Evolutionary conservation across 2,797 vertebrate species (phyloP).

Genomic region (Euphonia xanthogaster): DNA sequence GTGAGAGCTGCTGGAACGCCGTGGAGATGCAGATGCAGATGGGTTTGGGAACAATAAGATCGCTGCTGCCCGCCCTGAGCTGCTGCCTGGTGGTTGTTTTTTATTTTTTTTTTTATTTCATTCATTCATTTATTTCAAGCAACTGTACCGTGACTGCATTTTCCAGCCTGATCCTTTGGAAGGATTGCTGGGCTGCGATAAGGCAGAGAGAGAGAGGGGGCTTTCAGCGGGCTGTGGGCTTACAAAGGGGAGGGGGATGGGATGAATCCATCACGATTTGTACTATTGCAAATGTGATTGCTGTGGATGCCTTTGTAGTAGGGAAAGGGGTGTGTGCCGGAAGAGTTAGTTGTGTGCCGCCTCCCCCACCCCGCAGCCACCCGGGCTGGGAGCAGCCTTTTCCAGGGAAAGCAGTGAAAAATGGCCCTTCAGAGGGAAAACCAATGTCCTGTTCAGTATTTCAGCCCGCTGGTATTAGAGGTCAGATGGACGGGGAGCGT

Average conservation of each 20-base stretch:
- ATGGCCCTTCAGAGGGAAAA: slow-evolving; percentile 33
- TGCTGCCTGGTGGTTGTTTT: background rate
- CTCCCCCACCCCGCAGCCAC: slow-evolving; percentile 54
- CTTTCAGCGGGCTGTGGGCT: slow-evolving; percentile 42
- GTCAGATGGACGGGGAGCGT: slow-evolving; percentile 72
- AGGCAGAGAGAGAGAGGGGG: background rate
- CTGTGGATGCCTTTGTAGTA: slow-evolving; percentile 85
- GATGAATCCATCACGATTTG: slow-evolving; percentile 72
- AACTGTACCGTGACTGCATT: slow-evolving; percentile 61
- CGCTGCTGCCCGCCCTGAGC: slow-evolving; percentile 46
- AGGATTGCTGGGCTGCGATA: slow-evolving; percentile 57
- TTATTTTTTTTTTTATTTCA: background rate
- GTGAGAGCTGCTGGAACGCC: background rate
- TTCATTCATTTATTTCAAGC: slow-evolving; percentile 76
- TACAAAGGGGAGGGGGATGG: slow-evolving; percentile 55
- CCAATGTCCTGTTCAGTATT: slow-evolving; percentile 34
- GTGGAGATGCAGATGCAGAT: slow-evolving; percentile 35
- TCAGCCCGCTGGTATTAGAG: slow-evolving; percentile 61
- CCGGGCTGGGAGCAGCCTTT: background rate
- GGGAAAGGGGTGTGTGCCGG: slow-evolving; percentile 81
- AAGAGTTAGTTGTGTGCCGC: slow-evolving; percentile 77
- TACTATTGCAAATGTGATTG: slow-evolving; percentile 82
- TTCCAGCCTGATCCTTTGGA: slow-evolving; percentile 59
- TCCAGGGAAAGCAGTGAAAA: background rate
- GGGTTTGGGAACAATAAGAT: slow-evolving; percentile 62